A percentile compares a stretch with the other conserved stretches of the same genome.
phyloP scores from a whole-genome alignment of 64 coral and sea anemone genomes.

The Montipora cactus region DNA sequence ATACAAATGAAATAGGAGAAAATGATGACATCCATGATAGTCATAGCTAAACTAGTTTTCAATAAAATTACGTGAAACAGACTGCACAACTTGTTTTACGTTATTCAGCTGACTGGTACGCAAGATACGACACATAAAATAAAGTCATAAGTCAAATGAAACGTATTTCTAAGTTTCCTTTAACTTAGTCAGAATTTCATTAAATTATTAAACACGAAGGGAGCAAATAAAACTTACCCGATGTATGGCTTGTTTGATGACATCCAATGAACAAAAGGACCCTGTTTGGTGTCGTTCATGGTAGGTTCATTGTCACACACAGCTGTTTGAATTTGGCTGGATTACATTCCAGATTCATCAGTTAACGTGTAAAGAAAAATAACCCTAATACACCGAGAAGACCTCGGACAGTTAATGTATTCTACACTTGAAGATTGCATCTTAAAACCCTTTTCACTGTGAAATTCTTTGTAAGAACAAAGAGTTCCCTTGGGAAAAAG shows the following conservation, averaged over 20 bases:
- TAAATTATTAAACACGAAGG: slow-evolving; percentile 5
- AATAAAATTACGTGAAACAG: too few relatives aligned
- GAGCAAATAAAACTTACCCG: slow-evolving; percentile 1
- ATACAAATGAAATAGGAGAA: background rate
- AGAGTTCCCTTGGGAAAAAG: slow-evolving; percentile 4
- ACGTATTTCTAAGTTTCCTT: too few relatives aligned
- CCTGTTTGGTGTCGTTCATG: slow-evolving; percentile 13
- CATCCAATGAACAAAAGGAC: slow-evolving; percentile 5
- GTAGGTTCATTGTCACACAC: background rate
- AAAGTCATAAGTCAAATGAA: too few relatives aligned
- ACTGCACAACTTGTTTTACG: too few relatives aligned
- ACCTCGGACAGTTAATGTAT: slow-evolving; percentile 6
- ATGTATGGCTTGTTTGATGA: slow-evolving; percentile 16
- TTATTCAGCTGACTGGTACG: too few relatives aligned
- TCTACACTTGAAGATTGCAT: background rate
- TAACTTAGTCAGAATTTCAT: background rate
- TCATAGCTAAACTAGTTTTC: too few relatives aligned
- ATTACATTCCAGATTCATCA: background rate
- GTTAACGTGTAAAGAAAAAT: slow-evolving; percentile 10
- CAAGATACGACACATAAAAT: too few relatives aligned
- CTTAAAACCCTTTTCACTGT: background rate
- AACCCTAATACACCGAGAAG: background rate
- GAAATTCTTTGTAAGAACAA: slow-evolving; percentile 21
- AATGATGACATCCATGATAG: too few relatives aligned
- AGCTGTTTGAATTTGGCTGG: background rate